phyloP scores from a whole-genome alignment of 2,888 invertebrate species.

The Linnaemya tessellans region DNA sequence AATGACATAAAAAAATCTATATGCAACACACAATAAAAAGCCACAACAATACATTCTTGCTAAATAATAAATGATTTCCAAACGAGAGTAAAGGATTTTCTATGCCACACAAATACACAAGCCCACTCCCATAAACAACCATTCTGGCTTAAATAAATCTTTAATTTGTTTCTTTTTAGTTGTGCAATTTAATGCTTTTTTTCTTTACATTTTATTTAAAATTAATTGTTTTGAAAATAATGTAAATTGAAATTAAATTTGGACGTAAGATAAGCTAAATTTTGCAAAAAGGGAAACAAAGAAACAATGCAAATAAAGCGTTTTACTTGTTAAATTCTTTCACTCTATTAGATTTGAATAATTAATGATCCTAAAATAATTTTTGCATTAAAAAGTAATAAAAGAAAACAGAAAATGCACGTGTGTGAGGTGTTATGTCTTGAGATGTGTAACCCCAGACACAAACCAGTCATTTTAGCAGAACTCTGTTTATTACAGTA shows the following conservation, averaged over 20 bases:
- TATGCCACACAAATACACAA: slow-evolving; percentile 17
- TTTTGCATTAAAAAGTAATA: too few species aligned
- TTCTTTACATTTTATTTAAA: slow-evolving; percentile 46
- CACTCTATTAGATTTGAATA: background rate
- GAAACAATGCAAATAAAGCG: slow-evolving; percentile 29
- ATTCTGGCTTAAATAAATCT: slow-evolving; percentile 18
- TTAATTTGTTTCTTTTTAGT: slow-evolving; percentile 20
- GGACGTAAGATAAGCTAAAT: slow-evolving; percentile 1
- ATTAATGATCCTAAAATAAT: background rate
- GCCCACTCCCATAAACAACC: slow-evolving; percentile 2
- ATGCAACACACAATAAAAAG: slow-evolving; percentile 16
- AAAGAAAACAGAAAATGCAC: too few species aligned
- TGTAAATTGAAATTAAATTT: slow-evolving; percentile 48
- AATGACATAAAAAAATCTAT: background rate
- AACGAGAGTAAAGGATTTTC: slow-evolving; percentile 49
- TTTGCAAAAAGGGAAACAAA: background rate
- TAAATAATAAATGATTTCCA: slow-evolving; percentile 64
- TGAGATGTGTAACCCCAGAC: too few species aligned
- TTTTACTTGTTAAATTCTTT: slow-evolving; percentile 2
- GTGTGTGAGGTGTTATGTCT: too few species aligned
- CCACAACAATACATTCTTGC: slow-evolving; percentile 60
- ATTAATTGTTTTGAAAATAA: slow-evolving; percentile 63
- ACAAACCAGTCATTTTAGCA: too few species aligned
- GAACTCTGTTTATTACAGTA: too few species aligned
- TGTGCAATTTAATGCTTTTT: background rate